phyloP scores from a whole-genome alignment of 1,140 invertebrate species.

The Temnothorax longispinosus region DNA sequence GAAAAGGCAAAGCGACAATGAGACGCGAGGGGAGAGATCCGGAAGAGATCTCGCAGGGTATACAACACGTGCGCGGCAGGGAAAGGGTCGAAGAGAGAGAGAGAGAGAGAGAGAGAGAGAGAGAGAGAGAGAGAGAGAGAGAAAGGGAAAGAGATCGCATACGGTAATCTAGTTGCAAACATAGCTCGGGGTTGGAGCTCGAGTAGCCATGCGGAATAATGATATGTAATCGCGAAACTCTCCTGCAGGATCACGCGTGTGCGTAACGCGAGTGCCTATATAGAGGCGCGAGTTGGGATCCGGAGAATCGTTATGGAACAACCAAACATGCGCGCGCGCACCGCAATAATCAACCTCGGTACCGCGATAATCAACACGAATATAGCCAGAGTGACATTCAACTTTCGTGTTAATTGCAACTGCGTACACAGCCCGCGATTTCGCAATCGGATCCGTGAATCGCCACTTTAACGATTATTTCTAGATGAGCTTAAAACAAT shows the following conservation, averaged over 20 bases:
- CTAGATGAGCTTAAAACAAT: neutral
- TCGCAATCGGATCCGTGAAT: neutral
- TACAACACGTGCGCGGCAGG: neutral
- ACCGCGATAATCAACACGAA: constrained; percentile 11
- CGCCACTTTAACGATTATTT: constrained; percentile 8
- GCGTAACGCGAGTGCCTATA: constrained; percentile 19
- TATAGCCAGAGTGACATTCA: constrained; percentile 24
- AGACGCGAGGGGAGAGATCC: constrained; percentile 34
- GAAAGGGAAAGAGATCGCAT: constrained; percentile 30
- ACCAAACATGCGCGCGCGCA: constrained; percentile 11
- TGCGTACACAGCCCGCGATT: neutral
- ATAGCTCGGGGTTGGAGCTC: constrained; percentile 75
- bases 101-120: neutral
- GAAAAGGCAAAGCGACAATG: constrained; percentile 9
- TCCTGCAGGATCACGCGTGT: constrained; percentile 68
- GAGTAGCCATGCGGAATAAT: constrained; percentile 83
- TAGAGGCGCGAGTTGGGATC: constrained; percentile 11
- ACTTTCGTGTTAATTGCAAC: constrained; percentile 40
- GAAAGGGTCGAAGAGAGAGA: neutral
- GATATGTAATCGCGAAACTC: constrained; percentile 82
- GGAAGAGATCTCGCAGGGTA: neutral
- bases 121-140: neutral
- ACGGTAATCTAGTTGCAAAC: constrained; percentile 80
- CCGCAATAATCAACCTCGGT: constrained; percentile 25
- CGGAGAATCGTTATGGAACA: constrained; percentile 52